These are phyloP conservation scores for Augochlorella aurata DNA, from an alignment of 2,888 invertebrate species.

Conservation along the genomic window DNA sequence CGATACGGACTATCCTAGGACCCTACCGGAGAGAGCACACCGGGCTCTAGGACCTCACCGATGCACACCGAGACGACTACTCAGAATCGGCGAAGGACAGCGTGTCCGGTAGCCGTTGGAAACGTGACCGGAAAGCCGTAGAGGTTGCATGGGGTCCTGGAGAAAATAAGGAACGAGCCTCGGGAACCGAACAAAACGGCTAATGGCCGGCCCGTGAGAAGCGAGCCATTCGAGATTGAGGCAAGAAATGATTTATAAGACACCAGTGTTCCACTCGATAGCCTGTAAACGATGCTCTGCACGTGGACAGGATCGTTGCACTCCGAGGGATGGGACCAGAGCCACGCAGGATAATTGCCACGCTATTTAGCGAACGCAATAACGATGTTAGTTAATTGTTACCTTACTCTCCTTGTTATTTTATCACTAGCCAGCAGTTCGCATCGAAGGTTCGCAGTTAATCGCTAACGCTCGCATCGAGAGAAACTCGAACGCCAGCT, in stretches of 20 bases:
- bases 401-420: background rate
- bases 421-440: background rate
- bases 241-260: slow-evolving; percentile 67
- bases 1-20: slow-evolving; percentile 14
- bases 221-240: slow-evolving; percentile 50
- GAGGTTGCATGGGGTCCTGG: slow-evolving; percentile 20
- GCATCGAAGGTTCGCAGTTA: background rate
- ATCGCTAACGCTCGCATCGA: background rate
- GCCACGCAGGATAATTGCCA: slow-evolving; percentile 42
- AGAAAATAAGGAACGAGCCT: slow-evolving; percentile 25
- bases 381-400: slow-evolving; percentile 31
- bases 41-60: slow-evolving; percentile 21
- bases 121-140: slow-evolving; percentile 63
- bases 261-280: slow-evolving; percentile 30
- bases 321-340: background rate
- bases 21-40: background rate
- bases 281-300: slow-evolving; percentile 43
- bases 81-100: slow-evolving; percentile 31
- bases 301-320: slow-evolving; percentile 22
- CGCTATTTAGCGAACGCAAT: slow-evolving; percentile 32
- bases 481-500: background rate
- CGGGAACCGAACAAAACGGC: slow-evolving; percentile 55
- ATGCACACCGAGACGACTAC: slow-evolving; percentile 15
- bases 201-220: slow-evolving; percentile 62
- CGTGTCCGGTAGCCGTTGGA: slow-evolving; percentile 25